Evolutionary conservation across 30 jellyfish, hydroid and myxozoan species (phyloP), one percentile per base, ranked within the genome.

Genomic region (Haliclystus octoradiatus): DNA sequence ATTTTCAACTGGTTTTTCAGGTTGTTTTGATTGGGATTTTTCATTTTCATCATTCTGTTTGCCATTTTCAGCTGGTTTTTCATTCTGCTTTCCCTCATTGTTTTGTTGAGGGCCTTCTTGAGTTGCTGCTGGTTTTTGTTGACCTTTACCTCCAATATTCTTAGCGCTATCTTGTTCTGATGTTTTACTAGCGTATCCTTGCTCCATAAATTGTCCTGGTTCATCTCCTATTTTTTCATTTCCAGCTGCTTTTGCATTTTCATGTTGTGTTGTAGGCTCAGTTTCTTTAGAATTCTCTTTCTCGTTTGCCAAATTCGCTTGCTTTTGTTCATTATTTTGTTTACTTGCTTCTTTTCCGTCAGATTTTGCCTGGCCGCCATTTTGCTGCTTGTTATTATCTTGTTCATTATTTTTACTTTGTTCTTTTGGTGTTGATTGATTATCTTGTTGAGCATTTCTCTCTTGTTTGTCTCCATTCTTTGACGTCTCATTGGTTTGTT

Each of bases 51-150:
- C 31, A 50, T 25, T 28, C 73, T 50, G 22, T 14, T 29, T 49
- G 12, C 26, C 30, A 15, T 71, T 64, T 57, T 66, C 33, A 4
- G 34, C 63, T 51, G 53, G 25, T 4, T 50, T 34, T 19, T 60
- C 49, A 66, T 74, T 49, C 33, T 70, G 34, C 1, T 83, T 80
- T 19, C 67, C 68, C 23, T 74, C 66, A 26, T 68, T 72, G 50
- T 82, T 77, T 13, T 49, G 13, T 15, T 65, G 74, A 31, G 31
- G 29, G 15, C 81, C 70, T 26, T 66, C 66, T 26, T 60, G 76
- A 52, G 23, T 23, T 69, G 68, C 40, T 5, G 22, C 76, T 4
- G 34, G 33, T 28, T 52, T 49, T 25, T 34, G 28, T 47, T 63
- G 50, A 61, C 49, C 84, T 50, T 79, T 49, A 27, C 28, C 31